These are phyloP conservation scores for Diabrotica balteata DNA, from an alignment of 2,888 invertebrate genomes.

Conservation along the genomic window DNA sequence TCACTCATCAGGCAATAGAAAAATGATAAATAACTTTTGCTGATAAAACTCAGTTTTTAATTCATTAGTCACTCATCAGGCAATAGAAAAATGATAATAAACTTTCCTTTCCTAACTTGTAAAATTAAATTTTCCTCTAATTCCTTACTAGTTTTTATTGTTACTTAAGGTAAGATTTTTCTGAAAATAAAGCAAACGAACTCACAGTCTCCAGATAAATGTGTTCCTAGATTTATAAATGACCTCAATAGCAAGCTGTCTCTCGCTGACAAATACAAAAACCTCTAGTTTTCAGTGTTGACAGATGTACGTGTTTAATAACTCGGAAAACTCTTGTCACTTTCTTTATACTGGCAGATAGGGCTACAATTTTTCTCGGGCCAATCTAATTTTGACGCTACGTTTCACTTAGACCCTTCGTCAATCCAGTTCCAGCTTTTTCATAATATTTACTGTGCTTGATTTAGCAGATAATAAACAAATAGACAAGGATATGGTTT, in stretches of 20 bases:
- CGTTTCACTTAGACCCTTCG: conserved; percentile 37
- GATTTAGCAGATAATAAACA: too few species aligned
- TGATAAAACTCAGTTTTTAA: too few species aligned
- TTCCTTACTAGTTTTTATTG: too few species aligned
- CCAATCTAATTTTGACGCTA: conserved; percentile 51
- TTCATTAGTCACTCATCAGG: too few species aligned
- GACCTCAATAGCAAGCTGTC: conserved; percentile 43
- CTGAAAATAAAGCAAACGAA: background rate
- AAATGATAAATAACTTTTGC: too few species aligned
- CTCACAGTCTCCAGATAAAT: background rate
- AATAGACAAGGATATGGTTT: too few species aligned
- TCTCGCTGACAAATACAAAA: conserved; percentile 57
- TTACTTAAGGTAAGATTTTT: background rate
- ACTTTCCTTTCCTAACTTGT: too few species aligned
- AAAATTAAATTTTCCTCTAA: too few species aligned
- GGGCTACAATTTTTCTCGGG: conserved; percentile 46
- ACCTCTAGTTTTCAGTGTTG: conserved; percentile 57
- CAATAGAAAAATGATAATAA: too few species aligned
- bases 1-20: too few species aligned
- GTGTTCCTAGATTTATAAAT: conserved; percentile 26
- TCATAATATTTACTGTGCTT: too few species aligned
- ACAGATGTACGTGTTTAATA: conserved; percentile 61
- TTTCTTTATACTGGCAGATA: conserved; percentile 46
- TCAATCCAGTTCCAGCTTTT: too few species aligned
- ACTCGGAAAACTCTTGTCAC: conserved; percentile 58